Base-by-base conservation (phyloP, 2,888 invertebrate genomes). In the Drosophila testacea region DNA sequence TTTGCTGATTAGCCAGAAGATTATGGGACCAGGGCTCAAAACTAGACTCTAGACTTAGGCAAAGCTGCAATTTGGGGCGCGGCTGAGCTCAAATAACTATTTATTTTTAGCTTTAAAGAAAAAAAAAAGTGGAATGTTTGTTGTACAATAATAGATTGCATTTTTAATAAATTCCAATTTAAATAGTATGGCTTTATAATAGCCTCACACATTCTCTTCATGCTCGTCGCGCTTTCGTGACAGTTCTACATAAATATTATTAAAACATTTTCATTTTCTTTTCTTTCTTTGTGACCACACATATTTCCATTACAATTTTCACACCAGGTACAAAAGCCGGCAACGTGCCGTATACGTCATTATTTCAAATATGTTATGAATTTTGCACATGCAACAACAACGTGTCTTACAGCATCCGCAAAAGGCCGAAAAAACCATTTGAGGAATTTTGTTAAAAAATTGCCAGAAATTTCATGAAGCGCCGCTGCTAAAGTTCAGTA, bases 1-100 rank as follows among this genome's bases (percentile, higher is more conserved):
- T 83, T 83, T 88, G 69, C 83, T 87, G 90, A 89, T 89, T 87
- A 89, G 71, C 70, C 73, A 36, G 67, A 50, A 79, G 87, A 87
- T 87, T 77, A 68, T 22, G 48, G 46, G 41, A 54, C 56, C 68
- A 51, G 57, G 72, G 61, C 69, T 57, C 55, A 55, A 51, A 16
- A 51, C 48, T 34, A 51, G 55, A 30, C 55, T 48, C 41, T 32
- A 30, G 36, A 62, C 81, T 50, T 52, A 47, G 70, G 54, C 64
- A 28, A 22, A 48, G 38, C 60, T 69, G 57, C 61, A 66, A 73
- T 78, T 78, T 76, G 51, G 64, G 79, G 79, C 69, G 76, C 74
- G 76, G 79, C 69, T 36, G 44, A 27, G 10, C 64, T 60, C 11
- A 47, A 55, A 65, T n/a, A 63, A 63, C 59, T 68, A 60, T 47